Evolutionary conservation across 2,113 vertebrate species (phyloP), one percentile per base, ranked within the genome.

Genomic region (Pterophyllum scalare): DNA sequence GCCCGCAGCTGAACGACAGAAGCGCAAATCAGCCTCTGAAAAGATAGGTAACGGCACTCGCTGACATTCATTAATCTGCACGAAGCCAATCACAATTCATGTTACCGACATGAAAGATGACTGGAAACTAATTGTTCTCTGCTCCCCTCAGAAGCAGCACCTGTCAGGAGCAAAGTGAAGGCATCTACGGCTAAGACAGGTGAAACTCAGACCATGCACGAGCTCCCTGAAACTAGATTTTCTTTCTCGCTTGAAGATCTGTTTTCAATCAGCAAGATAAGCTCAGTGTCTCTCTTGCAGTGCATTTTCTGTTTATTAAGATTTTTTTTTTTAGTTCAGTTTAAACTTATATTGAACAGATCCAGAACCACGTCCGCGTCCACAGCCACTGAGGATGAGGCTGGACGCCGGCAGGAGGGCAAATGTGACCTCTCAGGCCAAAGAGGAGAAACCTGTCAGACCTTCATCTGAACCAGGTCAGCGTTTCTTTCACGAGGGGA

Each of bases 381-480:
- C 77, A 1, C 80, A 84, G 59, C 89, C 80, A 2, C 19, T 83
- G 24, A 90, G 83, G 14, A 3, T 19, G 0, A 86, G 89, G 46
- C 60, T 58, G 0, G 82, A 87, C 10, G 4, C 24, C 2, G 15
- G 7, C n/a, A 87, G n/a, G 67, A 90, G 35, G 13, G 65, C 61
- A 0, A 95, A 93, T 0, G 81, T 58, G 0, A 93, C 93, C 0
- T 65, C 80, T 46, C 40, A 43, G 13, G 59, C 67, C 3, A 75
- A 85, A 59, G 60, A 92, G 9, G 82, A 86, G 58, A 93, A 92
- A 59, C 80, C 60, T 17, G 60, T 31, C 62, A 89, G 85, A 75
- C 1, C 70, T 35, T 4, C 79, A 7, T 3, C 82, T 75, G 75
- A 87, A 82, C 12, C 89, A 87, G 93, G 94, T 94, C 64, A 77